Conservation (phyloP, 2,113 vertebrate genomes). For the Machaerirhynchus nigripectus region DNA sequence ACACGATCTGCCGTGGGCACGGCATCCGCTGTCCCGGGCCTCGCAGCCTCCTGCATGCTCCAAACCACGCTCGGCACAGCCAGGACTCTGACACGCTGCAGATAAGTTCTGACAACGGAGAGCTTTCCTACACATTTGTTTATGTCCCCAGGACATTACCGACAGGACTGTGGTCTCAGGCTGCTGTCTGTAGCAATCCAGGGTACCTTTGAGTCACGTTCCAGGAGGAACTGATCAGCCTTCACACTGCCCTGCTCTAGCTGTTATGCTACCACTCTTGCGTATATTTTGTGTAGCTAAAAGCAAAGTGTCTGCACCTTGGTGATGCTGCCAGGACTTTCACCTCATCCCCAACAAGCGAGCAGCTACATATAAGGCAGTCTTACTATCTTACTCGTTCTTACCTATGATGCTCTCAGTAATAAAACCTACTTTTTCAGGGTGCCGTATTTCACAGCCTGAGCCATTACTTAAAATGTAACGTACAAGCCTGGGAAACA, state of each 20-base stretch:
- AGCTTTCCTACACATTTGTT: not conserved
- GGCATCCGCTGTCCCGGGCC: rapidly evolving
- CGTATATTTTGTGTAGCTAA: not conserved
- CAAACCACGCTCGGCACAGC: rapidly evolving
- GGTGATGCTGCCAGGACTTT: not conserved
- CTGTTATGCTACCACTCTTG: no score
- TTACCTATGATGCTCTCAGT: not conserved
- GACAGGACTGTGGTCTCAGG: not conserved
- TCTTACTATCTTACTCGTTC: not conserved
- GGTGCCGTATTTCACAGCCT: not conserved
- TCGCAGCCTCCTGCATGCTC: not conserved
- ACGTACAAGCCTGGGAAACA: not conserved
- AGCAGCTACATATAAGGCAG: not conserved
- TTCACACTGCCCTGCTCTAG: not conserved
- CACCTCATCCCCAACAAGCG: not conserved
- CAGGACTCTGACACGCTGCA: rapidly evolving
- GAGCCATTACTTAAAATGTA: not conserved
- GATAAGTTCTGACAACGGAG: not conserved
- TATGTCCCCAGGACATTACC: not conserved
- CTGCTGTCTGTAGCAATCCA: no score
- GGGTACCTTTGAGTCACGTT: not conserved
- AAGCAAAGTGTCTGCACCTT: not conserved
- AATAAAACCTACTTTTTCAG: not conserved
- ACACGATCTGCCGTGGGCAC: rapidly evolving
- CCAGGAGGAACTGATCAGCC: not conserved